Conservation (phyloP, 2,888 invertebrate genomes). For the Brenthis hecate region DNA sequence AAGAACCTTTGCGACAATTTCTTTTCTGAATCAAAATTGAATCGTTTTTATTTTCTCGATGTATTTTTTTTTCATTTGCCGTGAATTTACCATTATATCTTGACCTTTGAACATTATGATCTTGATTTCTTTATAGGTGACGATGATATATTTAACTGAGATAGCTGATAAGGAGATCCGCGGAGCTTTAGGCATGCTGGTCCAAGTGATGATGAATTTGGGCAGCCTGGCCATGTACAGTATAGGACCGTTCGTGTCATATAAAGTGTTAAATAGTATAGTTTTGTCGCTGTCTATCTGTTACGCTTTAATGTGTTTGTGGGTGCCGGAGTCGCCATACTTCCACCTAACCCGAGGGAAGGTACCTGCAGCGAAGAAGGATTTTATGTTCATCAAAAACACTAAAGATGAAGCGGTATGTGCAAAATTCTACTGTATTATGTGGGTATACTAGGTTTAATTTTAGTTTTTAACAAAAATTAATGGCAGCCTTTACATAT, state of each 20-base stretch:
- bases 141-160: conserved; percentile 79
- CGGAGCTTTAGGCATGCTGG: conserved; percentile 73
- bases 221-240: conserved; percentile 72
- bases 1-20: no score
- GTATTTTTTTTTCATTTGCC: no score
- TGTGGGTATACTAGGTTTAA: no score
- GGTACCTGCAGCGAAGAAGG: conserved; percentile 69
- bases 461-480: no score
- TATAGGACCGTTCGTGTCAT: conserved; percentile 76
- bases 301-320: conserved; percentile 73
- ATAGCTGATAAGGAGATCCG: conserved; percentile 78
- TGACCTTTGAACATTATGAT: background rate
- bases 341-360: conserved; percentile 80
- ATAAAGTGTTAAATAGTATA: conserved; percentile 67
- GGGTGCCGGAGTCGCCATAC: conserved; percentile 85
- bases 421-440: background rate
- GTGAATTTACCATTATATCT: background rate
- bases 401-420: conserved; percentile 67
- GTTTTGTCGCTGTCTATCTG: conserved; percentile 72
- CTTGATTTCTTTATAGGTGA: conserved; percentile 61
- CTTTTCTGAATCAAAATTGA: no score
- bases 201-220: conserved; percentile 75
- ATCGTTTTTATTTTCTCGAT: no score
- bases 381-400: conserved; percentile 70
- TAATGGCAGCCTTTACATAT: no score